Evolutionary conservation across 2,113 vertebrate genomes (phyloP), one percentile per base, ranked within the genome.

Genomic region (Sapajus apella): DNA sequence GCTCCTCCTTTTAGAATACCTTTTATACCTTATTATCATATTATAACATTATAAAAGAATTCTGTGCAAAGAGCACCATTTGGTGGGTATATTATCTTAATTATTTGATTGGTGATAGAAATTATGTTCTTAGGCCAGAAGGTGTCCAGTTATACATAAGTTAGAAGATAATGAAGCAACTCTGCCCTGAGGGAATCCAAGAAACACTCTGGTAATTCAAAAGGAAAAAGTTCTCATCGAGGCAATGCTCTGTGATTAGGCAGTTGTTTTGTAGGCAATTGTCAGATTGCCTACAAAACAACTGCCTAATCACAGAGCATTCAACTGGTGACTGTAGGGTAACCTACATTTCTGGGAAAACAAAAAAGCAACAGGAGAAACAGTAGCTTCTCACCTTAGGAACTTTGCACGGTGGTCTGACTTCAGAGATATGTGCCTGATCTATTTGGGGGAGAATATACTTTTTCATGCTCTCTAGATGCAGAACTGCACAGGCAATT

Each of bases 41-140:
- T 85, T 40, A 66, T 45, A 84, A 90, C 82, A 90, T 82, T 89
- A 79, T 32, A 91, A 68, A 84, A 61, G 77, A 56, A 56, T 43
- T 77, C 27, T 75, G 66, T 79, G 47, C 95, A 97, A 87, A 93
- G 16, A 96, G 25, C 52, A 64, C 27, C 32, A 90, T 87, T 95
- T 92, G 47, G 75, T 75, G 68, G 80, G 75, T 52, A 85, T 72
- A 87, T 95, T 87, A 96, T 92, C 94, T 93, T 94, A 97, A 79
- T 93, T 94, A 96, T 87, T 94, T 96, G 89, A 96, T 68, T 90
- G 55, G 87, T 96, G 76, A 94, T 64, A 95, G 81, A 85, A 97
- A 96, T 90, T 97, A 90, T 43, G 73, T 86, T 97, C 91, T 97
- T 95, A 95, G 85, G 79, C 90, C 87, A 97, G 79, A 61, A 94